Base-by-base conservation (phyloP, 53 echinoderm and acorn worm species). In the Zoroaster sp. region DNA sequence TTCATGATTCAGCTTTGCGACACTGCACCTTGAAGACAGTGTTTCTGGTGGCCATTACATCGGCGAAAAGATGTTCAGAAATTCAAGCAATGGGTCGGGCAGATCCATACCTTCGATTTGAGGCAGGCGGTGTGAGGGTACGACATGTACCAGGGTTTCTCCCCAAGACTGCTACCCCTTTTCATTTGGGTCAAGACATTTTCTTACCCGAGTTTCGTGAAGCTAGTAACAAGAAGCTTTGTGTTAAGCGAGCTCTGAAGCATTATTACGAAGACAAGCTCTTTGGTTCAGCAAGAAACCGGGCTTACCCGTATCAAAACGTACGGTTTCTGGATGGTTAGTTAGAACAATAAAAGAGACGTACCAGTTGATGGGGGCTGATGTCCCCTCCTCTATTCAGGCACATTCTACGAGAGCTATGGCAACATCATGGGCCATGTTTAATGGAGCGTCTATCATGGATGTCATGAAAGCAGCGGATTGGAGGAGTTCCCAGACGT, bases 1-100 rank as follows among this genome's bases (percentile, higher is more conserved):
- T 74, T 9, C 0, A 1, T 7, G 74, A 74, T n/a, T 18, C 44
- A 5, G 2, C 43, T 10, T 74, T 74, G 74, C 41, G 1, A 23
- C 43, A 10, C 40, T 74, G 45, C 18, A 76, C 49, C 31, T 47
- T 76, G 3, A 76, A 76, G 76, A 76, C 49, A 32, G 76, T 75
- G 45, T 76, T 76, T 32, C 76, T 76, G 2, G 49, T 33, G 32
- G 47, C 49, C 40, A 49, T 76, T 12, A 32, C 76, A 33, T 76
- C 76, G 12, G 51, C 76, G 49, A 76, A 76, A 33, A 31, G 49
- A 76, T 76, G 76, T 76, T 76, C 76, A 3, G 49, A 76, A 34
- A 11, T 35, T 33, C 76, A 47, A 31, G 76, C 76, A 18, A 76
- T 76, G 76, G 51, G 76, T 49, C 76, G 36, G 9, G 30, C 21